Evolutionary conservation across 2,888 invertebrate genomes (phyloP).

Genomic region (Autographa gamma): DNA sequence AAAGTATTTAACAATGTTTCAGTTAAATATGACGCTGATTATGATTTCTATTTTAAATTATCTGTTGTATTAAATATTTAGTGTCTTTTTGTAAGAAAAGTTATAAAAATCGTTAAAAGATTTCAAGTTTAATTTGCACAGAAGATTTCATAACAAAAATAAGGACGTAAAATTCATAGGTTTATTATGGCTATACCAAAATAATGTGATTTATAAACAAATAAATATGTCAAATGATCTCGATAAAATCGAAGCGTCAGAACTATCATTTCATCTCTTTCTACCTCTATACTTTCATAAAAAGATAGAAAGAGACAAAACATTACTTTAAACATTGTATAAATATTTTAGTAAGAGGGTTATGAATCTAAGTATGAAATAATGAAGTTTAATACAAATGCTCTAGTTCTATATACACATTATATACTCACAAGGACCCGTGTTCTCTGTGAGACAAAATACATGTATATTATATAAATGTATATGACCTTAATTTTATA

Average conservation of each 20-base stretch:
- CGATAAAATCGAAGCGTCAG: not conserved
- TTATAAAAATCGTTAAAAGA: too few species aligned
- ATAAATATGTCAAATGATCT: not conserved
- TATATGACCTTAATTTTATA: constrained; percentile 26
- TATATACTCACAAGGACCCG: constrained; percentile 86
- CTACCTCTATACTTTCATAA: not conserved
- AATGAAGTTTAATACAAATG: constrained; percentile 64
- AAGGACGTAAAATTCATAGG: too few species aligned
- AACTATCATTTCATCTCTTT: not conserved
- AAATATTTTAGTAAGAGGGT: constrained; percentile 2
- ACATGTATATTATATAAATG: constrained; percentile 69
- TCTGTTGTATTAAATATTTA: too few species aligned
- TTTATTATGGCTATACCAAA: too few species aligned
- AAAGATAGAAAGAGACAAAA: not conserved
- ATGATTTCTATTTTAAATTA: not conserved
- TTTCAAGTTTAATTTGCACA: too few species aligned
- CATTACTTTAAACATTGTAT: not conserved
- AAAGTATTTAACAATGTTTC: not conserved
- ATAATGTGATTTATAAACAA: too few species aligned
- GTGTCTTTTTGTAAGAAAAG: too few species aligned
- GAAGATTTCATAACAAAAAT: too few species aligned
- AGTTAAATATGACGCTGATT: not conserved
- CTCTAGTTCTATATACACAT: constrained; percentile 61
- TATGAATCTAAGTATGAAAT: constrained; percentile 27
- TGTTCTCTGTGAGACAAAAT: constrained; percentile 86